These are phyloP conservation scores for Panthera uncia DNA, from an alignment of 2,113 vertebrate genomes.

Conservation along the genomic window DNA sequence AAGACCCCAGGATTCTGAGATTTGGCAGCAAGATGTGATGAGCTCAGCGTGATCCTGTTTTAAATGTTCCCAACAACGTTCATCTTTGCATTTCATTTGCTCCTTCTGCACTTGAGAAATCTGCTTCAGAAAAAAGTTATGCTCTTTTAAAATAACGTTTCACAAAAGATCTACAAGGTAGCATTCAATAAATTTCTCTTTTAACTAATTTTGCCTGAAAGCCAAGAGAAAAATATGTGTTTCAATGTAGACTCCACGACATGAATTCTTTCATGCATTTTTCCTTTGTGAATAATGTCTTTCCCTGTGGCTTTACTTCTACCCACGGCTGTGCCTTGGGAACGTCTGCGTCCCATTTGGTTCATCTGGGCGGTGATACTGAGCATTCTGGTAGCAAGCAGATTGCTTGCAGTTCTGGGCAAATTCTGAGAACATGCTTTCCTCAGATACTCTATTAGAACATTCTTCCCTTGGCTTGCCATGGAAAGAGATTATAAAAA, in stretches of 20 bases:
- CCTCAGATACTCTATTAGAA: background rate
- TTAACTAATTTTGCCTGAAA: slow-evolving; percentile 16
- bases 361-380: background rate
- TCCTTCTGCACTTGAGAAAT: background rate
- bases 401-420: background rate
- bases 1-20: background rate
- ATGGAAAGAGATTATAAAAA: background rate
- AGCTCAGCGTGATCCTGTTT: background rate
- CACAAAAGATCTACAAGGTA: background rate
- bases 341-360: fast-evolving
- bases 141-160: background rate
- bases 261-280: background rate
- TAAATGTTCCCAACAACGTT: background rate
- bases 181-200: background rate
- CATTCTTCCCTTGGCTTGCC: background rate
- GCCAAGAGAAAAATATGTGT: background rate
- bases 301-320: background rate
- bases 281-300: background rate
- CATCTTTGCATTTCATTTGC: background rate
- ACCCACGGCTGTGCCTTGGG: fast-evolving
- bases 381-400: background rate
- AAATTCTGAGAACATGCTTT: background rate
- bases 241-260: background rate
- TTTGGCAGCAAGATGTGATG: background rate
- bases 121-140: slow-evolving; percentile 17